Percentiles rank a stretch among this genome's conserved stretches.
Conservation (phyloP, 2,797 vertebrate genomes). For the Miichthys miiuy region DNA sequence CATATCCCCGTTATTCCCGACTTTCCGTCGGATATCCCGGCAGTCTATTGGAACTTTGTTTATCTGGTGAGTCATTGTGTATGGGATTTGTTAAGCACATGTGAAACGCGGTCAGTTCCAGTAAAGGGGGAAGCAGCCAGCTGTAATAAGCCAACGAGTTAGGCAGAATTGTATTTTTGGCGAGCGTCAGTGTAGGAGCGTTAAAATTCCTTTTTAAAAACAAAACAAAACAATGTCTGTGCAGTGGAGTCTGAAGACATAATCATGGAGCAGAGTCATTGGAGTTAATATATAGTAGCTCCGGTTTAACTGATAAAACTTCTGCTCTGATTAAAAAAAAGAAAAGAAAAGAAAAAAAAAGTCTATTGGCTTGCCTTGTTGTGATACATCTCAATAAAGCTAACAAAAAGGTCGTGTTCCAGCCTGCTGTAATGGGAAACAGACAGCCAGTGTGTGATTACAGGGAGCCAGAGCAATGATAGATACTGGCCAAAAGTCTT, state of each 20-base stretch:
- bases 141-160: conserved; percentile 53
- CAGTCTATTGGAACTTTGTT: conserved; percentile 73
- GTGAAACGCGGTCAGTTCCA: conserved; percentile 80
- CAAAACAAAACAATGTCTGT: neutral
- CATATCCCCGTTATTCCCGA: conserved; percentile 71
- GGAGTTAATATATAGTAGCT: neutral
- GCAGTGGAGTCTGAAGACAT: neutral
- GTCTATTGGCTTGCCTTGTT: conserved; percentile 55
- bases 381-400: conserved; percentile 66
- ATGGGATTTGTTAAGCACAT: conserved; percentile 78
- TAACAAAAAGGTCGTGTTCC: conserved; percentile 62
- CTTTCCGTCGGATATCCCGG: conserved; percentile 81
- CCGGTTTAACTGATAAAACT: neutral
- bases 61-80: conserved; percentile 81
- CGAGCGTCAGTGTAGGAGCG: conserved; percentile 11
- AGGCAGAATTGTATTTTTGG: conserved; percentile 41
- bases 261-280: neutral
- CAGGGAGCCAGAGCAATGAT: conserved; percentile 62
- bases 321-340: neutral
- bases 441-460: conserved; percentile 70
- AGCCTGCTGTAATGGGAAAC: conserved; percentile 74
- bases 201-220: neutral
- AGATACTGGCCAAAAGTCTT: conserved; percentile 68
- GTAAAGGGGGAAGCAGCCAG: conserved; percentile 77
- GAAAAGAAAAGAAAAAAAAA: no score